These are phyloP conservation scores for Parnassius orleans DNA, from an alignment of 2,888 invertebrate species.

Conservation along the genomic window DNA sequence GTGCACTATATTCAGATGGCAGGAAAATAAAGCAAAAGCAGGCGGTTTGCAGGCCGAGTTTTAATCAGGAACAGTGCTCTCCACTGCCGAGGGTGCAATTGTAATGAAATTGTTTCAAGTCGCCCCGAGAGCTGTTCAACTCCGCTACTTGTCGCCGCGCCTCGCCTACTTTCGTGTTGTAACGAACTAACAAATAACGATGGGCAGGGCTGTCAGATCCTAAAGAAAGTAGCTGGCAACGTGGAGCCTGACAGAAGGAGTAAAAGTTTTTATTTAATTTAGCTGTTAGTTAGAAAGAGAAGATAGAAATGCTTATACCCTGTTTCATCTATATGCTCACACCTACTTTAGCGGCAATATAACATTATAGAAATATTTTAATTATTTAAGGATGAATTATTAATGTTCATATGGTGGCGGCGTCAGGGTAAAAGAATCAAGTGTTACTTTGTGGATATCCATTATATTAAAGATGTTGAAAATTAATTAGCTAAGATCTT, in stretches of 20 bases:
- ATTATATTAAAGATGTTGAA: no score
- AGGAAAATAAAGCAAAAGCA: conserved; percentile 50
- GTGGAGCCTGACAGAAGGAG: conserved; percentile 3
- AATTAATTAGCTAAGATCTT: no score
- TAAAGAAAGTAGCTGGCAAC: conserved; percentile 16
- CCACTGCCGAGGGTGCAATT: conserved; percentile 50
- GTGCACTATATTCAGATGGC: conserved; percentile 31
- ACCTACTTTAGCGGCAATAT: no score
- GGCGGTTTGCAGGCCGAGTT: conserved; percentile 47
- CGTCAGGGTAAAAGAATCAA: no score
- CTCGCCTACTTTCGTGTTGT: conserved; percentile 20
- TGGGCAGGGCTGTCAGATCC: conserved; percentile 17
- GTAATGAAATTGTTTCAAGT: conserved; percentile 59
- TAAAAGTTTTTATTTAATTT: conserved; percentile 6
- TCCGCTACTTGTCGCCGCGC: conserved; percentile 32
- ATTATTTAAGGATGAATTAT: no score
- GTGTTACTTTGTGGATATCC: no score
- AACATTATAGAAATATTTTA: no score
- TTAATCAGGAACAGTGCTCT: conserved; percentile 65
- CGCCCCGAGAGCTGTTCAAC: conserved; percentile 42
- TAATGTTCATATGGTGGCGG: no score
- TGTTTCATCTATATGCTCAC: no score
- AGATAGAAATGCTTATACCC: no score
- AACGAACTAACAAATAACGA: neutral
- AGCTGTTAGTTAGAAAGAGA: neutral